Percentiles rank a stretch among this genome's conserved stretches.
Evolutionary conservation across 2,113 vertebrate genomes (phyloP).

Genomic region (Syngnathoides biaculeatus): DNA sequence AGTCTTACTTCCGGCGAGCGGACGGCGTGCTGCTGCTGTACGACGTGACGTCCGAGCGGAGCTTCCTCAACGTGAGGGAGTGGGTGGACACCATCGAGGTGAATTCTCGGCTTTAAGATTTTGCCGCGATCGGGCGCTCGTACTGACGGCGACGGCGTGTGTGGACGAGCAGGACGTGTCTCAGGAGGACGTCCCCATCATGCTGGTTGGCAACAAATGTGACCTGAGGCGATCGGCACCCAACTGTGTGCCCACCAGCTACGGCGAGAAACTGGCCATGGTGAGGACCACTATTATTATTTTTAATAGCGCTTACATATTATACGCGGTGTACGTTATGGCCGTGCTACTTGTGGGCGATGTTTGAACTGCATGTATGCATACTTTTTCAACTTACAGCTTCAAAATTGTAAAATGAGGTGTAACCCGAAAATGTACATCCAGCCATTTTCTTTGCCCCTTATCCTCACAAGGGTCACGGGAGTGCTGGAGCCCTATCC

Average conservation of each 20-base stretch:
- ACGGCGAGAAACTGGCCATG: slow-evolving; percentile 94
- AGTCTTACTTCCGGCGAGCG: slow-evolving; percentile 93
- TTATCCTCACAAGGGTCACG: too few relatives aligned
- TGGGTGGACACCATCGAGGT: slow-evolving; percentile 96
- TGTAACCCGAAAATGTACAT: too few relatives aligned
- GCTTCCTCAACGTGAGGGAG: slow-evolving; percentile 89
- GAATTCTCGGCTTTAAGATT: too few relatives aligned
- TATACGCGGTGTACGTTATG: too few relatives aligned
- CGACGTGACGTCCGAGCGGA: slow-evolving; percentile 89
- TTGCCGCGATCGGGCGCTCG: too few relatives aligned
- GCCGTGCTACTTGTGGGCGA: too few relatives aligned
- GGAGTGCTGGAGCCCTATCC: too few relatives aligned
- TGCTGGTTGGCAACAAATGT: slow-evolving; percentile 94
- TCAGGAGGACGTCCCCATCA: slow-evolving; percentile 85
- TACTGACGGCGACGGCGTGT: neutral
- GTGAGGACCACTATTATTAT: slow-evolving; percentile 62
- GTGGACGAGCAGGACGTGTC: slow-evolving; percentile 78
- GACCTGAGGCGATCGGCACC: slow-evolving; percentile 78
- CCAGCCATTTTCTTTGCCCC: too few relatives aligned
- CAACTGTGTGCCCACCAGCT: slow-evolving; percentile 78
- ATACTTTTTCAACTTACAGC: too few relatives aligned
- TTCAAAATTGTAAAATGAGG: too few relatives aligned
- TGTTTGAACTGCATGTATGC: too few relatives aligned
- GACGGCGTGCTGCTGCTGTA: slow-evolving; percentile 91
- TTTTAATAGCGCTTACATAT: neutral